phyloP scores from a whole-genome alignment of 2,797 vertebrate species.

The Coregonus ussuriensis region DNA sequence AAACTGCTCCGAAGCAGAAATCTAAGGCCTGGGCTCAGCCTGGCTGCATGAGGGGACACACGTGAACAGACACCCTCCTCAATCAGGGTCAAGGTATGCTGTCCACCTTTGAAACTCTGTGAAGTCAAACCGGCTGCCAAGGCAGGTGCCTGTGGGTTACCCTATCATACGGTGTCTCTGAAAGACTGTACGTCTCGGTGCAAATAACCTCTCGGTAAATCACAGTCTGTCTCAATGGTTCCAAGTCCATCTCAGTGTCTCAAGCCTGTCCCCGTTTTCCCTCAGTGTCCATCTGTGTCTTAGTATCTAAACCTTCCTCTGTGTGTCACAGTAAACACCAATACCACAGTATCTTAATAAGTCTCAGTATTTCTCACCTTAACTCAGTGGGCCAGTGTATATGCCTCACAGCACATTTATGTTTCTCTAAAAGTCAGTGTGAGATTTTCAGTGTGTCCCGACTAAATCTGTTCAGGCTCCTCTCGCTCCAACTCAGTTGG shows the following conservation, averaged over 20 bases:
- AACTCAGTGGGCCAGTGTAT: background rate
- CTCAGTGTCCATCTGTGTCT: background rate
- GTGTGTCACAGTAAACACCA: background rate
- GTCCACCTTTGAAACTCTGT: background rate
- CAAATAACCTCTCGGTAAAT: background rate
- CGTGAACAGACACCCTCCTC: background rate
- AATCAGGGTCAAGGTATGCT: background rate
- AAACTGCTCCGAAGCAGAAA: constrained; percentile 15
- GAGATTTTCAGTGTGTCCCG: background rate
- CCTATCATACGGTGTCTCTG: background rate
- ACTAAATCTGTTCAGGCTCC: constrained; percentile 23
- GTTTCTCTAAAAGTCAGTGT: background rate
- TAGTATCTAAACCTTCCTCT: background rate
- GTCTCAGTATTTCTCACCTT: background rate
- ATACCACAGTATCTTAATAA: background rate
- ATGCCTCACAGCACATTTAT: background rate
- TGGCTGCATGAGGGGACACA: background rate
- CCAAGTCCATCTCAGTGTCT: background rate
- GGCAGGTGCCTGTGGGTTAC: background rate
- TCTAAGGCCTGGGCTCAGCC: background rate
- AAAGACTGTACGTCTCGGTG: background rate
- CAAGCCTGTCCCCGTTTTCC: background rate
- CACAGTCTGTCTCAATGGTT: background rate
- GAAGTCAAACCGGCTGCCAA: background rate
- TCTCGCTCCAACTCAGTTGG: constrained; percentile 13